A percentile compares a stretch with the other conserved stretches of the same genome.
These are phyloP conservation scores for Nycticebus coucang DNA, from an alignment of 2,113 vertebrate species.

Conservation along the genomic window DNA sequence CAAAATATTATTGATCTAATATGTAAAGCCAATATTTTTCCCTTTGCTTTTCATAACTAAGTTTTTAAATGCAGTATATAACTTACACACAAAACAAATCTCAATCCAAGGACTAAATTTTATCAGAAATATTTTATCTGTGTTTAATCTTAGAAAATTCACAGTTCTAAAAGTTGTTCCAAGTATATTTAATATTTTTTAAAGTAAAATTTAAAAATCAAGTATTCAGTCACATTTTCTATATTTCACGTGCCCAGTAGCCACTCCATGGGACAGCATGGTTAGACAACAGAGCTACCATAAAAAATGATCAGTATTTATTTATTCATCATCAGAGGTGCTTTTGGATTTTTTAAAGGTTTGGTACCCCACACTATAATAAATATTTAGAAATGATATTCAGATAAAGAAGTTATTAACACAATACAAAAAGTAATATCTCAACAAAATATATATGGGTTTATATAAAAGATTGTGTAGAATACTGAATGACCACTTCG, in stretches of 20 bases:
- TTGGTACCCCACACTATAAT: background rate
- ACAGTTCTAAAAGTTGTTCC: background rate
- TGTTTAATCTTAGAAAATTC: constrained; percentile 20
- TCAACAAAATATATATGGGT: background rate
- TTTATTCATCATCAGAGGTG: background rate
- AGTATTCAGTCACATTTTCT: background rate
- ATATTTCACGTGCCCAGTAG: background rate
- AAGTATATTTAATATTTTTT: background rate
- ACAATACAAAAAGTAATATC: background rate
- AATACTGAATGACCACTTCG: background rate
- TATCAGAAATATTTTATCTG: background rate
- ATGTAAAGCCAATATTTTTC: background rate
- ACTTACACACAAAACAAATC: background rate
- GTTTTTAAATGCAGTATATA: background rate
- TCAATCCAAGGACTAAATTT: background rate
- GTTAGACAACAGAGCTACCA: background rate
- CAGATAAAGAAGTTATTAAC: background rate
- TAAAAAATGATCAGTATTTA: background rate
- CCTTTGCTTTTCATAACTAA: background rate
- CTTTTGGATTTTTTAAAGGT: background rate
- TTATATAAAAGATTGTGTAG: background rate
- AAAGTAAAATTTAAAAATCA: background rate
- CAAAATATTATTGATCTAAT: background rate
- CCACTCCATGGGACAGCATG: fast-evolving
- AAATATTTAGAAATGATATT: background rate